Conservation (phyloP, 2,797 vertebrate genomes). For the Novumbra hubbsi region DNA sequence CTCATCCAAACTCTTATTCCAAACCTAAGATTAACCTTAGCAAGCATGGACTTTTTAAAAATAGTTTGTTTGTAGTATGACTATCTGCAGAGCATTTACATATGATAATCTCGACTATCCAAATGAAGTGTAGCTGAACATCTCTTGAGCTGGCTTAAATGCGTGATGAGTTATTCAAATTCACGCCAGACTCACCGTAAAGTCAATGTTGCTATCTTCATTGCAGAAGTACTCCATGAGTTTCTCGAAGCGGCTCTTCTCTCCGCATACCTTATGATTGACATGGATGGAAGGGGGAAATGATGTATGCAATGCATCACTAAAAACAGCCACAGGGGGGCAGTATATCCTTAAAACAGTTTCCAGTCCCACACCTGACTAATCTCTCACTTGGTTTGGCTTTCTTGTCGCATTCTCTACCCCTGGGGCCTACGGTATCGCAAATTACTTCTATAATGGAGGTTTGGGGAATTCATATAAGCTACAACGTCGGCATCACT, state of each 20-base stretch:
- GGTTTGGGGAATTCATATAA: neutral
- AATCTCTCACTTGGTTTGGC: neutral
- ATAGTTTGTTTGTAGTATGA: too few relatives aligned
- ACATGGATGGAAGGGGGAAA: neutral
- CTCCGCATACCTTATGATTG: conserved; percentile 81
- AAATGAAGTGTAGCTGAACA: too few relatives aligned
- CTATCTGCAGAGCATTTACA: too few relatives aligned
- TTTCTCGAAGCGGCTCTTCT: conserved; percentile 90
- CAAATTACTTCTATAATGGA: neutral
- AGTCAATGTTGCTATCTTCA: conserved; percentile 90
- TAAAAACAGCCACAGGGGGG: conserved; percentile 46
- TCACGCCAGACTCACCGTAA: conserved; percentile 81
- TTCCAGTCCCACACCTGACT: neutral
- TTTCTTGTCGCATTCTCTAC: neutral
- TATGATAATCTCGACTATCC: too few relatives aligned
- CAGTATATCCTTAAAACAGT: conserved; percentile 34
- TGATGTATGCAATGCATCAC: conserved; percentile 1
- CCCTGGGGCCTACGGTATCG: neutral
- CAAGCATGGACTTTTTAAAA: too few relatives aligned
- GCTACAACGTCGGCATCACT: neutral
- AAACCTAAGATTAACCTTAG: too few relatives aligned
- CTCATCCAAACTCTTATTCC: too few relatives aligned
- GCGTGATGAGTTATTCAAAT: neutral
- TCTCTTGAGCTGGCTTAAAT: neutral
- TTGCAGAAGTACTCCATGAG: conserved; percentile 91